phyloP scores from a whole-genome alignment of 2,888 invertebrate species.

The Ectemnius continuus region DNA sequence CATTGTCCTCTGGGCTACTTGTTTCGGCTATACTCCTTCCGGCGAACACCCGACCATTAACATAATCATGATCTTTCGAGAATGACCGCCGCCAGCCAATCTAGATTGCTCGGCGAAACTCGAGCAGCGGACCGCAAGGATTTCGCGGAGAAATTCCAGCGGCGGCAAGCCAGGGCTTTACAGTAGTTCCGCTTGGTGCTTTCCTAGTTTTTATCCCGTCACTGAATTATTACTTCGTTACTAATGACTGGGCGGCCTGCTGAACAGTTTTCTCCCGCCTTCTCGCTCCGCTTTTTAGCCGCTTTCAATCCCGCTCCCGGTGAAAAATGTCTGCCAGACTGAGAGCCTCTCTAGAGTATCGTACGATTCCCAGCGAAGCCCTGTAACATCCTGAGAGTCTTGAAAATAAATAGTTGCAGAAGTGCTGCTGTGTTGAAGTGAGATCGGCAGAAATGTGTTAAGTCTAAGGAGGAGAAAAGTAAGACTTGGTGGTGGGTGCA shows the following conservation, averaged over 20 bases:
- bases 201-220: not conserved
- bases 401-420: too few species aligned
- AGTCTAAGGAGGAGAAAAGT: too few species aligned
- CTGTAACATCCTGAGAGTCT: too few species aligned
- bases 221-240: too few species aligned
- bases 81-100: not conserved
- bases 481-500: too few species aligned
- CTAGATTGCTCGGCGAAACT: not conserved
- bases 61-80: slow-evolving; percentile 7
- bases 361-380: too few species aligned
- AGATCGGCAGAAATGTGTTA: too few species aligned
- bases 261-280: not conserved
- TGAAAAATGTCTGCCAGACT: too few species aligned
- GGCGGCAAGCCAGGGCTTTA: not conserved
- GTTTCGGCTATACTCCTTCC: not conserved
- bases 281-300: not conserved
- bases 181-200: not conserved
- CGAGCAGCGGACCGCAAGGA: not conserved
- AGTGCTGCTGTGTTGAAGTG: too few species aligned
- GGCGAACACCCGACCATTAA: not conserved
- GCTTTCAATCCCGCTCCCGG: not conserved
- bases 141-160: not conserved
- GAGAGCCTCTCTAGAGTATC: too few species aligned
- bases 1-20: slow-evolving; percentile 10
- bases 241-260: too few species aligned